A percentile compares a stretch with the other conserved stretches of the same genome.
phyloP scores from a whole-genome alignment of 2,113 vertebrate genomes.

The Excalfactoria chinensis region DNA sequence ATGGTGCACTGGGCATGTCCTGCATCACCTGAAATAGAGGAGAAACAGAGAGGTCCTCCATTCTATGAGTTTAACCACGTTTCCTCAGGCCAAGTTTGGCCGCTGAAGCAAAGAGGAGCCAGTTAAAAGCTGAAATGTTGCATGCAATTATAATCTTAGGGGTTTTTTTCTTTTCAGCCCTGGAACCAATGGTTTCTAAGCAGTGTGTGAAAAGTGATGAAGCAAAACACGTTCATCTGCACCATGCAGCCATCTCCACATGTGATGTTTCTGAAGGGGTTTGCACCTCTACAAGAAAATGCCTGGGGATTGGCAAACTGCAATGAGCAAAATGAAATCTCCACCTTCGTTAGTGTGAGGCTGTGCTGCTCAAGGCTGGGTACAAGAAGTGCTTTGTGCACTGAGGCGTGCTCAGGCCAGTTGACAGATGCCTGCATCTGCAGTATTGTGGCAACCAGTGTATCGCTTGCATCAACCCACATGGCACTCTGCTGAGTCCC shows the following conservation, averaged over 20 bases:
- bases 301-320: neutral
- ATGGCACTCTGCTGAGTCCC: neutral
- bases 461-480: slow-evolving; percentile 9
- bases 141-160: neutral
- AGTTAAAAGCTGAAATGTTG: neutral
- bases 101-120: neutral
- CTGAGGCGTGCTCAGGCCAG: neutral
- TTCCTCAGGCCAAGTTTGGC: neutral
- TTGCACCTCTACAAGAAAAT: neutral
- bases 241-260: rapidly evolving
- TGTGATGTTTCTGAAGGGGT: neutral
- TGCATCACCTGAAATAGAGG: neutral
- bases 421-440: neutral
- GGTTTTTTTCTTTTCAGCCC: neutral
- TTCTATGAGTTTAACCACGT: neutral
- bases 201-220: neutral
- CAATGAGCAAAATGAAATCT: slow-evolving; percentile 1
- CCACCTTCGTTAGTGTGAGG: neutral
- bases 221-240: rapidly evolving
- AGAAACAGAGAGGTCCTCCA: neutral
- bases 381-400: slow-evolving; percentile 38
- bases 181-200: neutral
- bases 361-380: rapidly evolving
- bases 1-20: neutral
- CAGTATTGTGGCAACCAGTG: neutral